A percentile compares a stretch with the other conserved stretches of the same genome.
These are phyloP conservation scores for Nerophis lumbriciformis DNA, from an alignment of 2,113 vertebrate genomes.

Conservation along the genomic window DNA sequence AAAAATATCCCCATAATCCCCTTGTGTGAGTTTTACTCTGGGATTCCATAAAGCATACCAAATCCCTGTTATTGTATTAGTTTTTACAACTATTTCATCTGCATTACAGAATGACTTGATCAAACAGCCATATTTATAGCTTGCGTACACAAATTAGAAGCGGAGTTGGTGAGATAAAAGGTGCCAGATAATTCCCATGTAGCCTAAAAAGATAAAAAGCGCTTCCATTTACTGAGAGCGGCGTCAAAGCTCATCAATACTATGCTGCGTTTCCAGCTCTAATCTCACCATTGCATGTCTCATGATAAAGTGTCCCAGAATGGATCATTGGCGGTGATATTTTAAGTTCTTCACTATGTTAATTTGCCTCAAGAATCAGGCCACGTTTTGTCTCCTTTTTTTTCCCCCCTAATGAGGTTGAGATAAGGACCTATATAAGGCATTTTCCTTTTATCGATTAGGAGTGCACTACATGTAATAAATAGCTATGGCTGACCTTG, in stretches of 20 bases:
- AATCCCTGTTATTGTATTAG: background rate
- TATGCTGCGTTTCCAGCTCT: background rate
- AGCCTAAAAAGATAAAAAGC: slow-evolving; percentile 1
- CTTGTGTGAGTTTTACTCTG: too few relatives aligned
- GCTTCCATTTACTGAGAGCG: background rate
- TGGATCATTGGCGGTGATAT: slow-evolving; percentile 53
- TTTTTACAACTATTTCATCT: background rate
- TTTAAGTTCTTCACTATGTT: slow-evolving; percentile 59
- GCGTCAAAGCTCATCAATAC: slow-evolving; percentile 1
- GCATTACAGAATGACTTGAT: background rate
- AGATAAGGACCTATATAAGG: slow-evolving; percentile 57
- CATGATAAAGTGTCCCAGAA: slow-evolving; percentile 59
- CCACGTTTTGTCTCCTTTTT: slow-evolving; percentile 53
- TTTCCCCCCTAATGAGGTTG: slow-evolving; percentile 62
- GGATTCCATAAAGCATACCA: background rate
- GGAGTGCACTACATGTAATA: slow-evolving; percentile 23
- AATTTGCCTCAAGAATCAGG: slow-evolving; percentile 70
- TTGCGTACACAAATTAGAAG: background rate
- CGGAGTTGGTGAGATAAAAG: background rate
- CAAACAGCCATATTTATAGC: background rate
- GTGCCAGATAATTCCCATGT: background rate
- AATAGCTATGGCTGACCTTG: slow-evolving; percentile 35
- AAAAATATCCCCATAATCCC: too few relatives aligned
- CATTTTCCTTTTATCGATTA: slow-evolving; percentile 60
- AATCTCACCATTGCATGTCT: slow-evolving; percentile 37